These are phyloP conservation scores for Aleiodes alternator DNA, from an alignment of 2,888 invertebrate species.

Conservation along the genomic window DNA sequence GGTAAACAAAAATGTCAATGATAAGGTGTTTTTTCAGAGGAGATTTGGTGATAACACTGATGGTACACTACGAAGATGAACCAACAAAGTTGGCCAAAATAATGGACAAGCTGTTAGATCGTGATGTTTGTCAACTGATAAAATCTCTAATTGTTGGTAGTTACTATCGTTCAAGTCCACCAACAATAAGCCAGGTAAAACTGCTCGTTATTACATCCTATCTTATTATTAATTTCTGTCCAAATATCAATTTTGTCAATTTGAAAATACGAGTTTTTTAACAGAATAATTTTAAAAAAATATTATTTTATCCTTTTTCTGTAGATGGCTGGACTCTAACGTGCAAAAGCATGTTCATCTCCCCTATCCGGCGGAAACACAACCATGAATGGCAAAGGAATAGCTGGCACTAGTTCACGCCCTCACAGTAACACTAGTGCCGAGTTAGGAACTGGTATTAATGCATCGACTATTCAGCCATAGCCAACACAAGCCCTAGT, in stretches of 20 bases:
- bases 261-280: too few species aligned
- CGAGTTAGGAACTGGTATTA: conserved; percentile 81
- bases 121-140: conserved; percentile 93
- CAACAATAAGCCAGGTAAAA: conserved; percentile 80
- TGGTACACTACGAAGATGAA: conserved; percentile 97
- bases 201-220: too few species aligned
- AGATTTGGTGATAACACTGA: conserved; percentile 91
- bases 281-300: background rate
- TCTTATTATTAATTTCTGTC: too few species aligned
- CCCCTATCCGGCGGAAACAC: conserved; percentile 63
- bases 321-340: conserved; percentile 68
- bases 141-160: conserved; percentile 91
- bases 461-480: conserved; percentile 76
- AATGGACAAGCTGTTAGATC: conserved; percentile 95
- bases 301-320: background rate
- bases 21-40: conserved; percentile 77
- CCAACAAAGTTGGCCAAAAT: conserved; percentile 94
- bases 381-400: conserved; percentile 65
- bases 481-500: conserved; percentile 74
- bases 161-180: conserved; percentile 90
- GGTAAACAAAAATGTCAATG: too few species aligned
- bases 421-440: conserved; percentile 85
- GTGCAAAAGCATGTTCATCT: conserved; percentile 71
- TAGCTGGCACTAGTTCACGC: conserved; percentile 78
- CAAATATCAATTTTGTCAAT: too few species aligned